Evolutionary conservation across 2,888 invertebrate species (phyloP), one percentile per base, ranked within the genome.

Genomic region (Zelleria hepariella): DNA sequence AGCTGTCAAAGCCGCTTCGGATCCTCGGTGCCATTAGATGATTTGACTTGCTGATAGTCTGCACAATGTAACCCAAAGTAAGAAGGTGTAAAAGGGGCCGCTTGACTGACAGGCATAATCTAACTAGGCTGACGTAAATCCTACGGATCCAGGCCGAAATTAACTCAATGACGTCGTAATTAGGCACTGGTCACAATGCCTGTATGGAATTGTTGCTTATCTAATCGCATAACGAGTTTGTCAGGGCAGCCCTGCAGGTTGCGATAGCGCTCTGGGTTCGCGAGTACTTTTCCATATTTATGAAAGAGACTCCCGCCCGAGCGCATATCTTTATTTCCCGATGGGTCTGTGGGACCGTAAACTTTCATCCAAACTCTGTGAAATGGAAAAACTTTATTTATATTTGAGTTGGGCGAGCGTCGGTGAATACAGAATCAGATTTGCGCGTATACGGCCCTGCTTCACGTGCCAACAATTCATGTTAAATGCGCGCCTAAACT

Each of bases 351-450:
- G 67, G 69, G 72, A 74, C 78, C 78, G 77, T 78, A 82, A 82
- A 80, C 78, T 83, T 82, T 72, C 67, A 66, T 63, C 68, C 66
- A 60, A 82, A 79, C 77, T 78, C 74, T 71, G 74, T 73, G 73
- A 75, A 77, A 82, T 80, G 80, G 80, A 82, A 84, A 84, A 86
- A 84, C 81, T 84, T 85, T 84, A 82, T 82, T 82, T 82, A 80
- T 82, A 81, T 82, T 81, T 82, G 81, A 82, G 77, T 82, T 79
- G 71, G 72, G 73, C 70, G 73, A 74, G 75, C 70, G 75, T 79
- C 78, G 77, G 77, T 79, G 84, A 84, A 84, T 84, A 81, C 81
- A 71, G 77, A 83, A 85, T 83, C 79, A 77, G 77, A 73, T 73
- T 69, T 67, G 68, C 66, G 66, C 65, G 63, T 64, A 62, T 60